These are phyloP conservation scores for Corvus cornix DNA, from an alignment of 2,113 vertebrate genomes.

Conservation along the genomic window DNA sequence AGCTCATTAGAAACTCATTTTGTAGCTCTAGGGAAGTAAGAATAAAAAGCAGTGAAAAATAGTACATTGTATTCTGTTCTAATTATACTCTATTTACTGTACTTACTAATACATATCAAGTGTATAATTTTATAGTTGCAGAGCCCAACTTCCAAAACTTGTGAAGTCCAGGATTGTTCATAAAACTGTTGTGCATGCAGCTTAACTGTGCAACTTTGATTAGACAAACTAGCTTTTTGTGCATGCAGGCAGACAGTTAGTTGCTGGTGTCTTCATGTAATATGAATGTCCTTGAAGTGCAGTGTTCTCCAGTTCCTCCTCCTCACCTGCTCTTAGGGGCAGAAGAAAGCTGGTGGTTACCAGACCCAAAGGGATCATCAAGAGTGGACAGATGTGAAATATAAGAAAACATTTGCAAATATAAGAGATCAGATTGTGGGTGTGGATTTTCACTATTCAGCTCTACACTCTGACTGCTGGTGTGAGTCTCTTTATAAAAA, in stretches of 20 bases:
- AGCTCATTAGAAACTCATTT: conserved; percentile 76
- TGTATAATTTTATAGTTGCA: conserved; percentile 64
- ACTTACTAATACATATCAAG: conserved; percentile 68
- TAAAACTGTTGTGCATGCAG: neutral
- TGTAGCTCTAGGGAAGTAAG: conserved; percentile 69
- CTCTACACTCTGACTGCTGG: neutral
- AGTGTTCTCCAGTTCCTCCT: neutral
- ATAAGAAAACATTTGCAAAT: neutral
- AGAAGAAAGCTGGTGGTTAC: neutral
- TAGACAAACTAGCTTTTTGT: neutral
- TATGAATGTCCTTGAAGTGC: neutral
- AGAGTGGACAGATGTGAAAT: neutral
- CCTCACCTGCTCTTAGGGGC: neutral
- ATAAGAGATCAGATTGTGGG: neutral
- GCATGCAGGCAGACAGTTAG: neutral
- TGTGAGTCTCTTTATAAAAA: neutral
- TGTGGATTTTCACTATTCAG: neutral
- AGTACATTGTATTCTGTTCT: conserved; percentile 66
- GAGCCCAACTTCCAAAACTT: neutral
- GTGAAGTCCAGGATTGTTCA: conserved; percentile 23
- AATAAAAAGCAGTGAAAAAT: conserved; percentile 68
- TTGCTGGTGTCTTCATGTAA: neutral
- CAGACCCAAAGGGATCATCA: neutral
- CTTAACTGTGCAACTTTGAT: neutral
- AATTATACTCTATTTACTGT: conserved; percentile 72